Percentiles rank a stretch among this genome's conserved stretches.
Conservation (phyloP, 2,113 vertebrate genomes). For the Anoura caudifer region DNA sequence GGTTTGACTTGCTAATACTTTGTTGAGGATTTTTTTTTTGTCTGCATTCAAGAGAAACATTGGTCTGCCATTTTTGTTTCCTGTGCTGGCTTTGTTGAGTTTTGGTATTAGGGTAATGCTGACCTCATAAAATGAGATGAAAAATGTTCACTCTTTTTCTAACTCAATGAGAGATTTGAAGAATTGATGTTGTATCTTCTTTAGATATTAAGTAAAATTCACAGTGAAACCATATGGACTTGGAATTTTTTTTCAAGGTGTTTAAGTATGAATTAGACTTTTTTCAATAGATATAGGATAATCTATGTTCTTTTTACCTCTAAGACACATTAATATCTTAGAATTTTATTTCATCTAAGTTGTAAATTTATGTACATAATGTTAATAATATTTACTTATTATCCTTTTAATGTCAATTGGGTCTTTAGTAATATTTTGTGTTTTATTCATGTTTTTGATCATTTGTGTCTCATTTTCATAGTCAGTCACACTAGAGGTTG, state of each 20-base stretch:
- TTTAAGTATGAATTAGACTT: neutral
- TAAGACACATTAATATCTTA: no score
- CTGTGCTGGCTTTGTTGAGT: neutral
- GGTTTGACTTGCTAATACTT: neutral
- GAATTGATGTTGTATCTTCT: neutral
- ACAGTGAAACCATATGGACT: neutral
- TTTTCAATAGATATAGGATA: neutral
- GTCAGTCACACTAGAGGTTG: neutral
- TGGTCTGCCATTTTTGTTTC: neutral
- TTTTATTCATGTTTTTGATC: neutral
- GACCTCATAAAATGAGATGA: no score
- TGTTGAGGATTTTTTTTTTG: neutral
- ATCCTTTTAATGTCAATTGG: neutral
- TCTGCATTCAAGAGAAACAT: neutral
- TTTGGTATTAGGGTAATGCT: neutral
- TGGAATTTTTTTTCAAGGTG: neutral
- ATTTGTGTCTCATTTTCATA: neutral
- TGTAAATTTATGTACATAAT: neutral
- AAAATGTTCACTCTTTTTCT: neutral
- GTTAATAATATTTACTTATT: neutral
- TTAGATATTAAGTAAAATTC: neutral
- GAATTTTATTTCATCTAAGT: neutral
- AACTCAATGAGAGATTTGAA: neutral
- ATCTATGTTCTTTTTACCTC: neutral
- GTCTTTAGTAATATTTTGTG: neutral